phyloP scores from a whole-genome alignment of 2,113 vertebrate species.

The chimpanzee (Pan troglodytes) region NHGRI_mPanTro3-v2.1_pri NC_072415.2:31526501-31527000 shows the following conservation, averaged over 20 bases:
- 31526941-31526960: neutral
- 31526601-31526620: slow-evolving; percentile 27
- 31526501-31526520: neutral
- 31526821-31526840: slow-evolving; percentile 21
- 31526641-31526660: slow-evolving; percentile 27
- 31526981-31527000: neutral
- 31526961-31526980: neutral
- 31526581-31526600: neutral
- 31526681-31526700: neutral
- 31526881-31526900: neutral
- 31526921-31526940: neutral
- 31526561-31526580: neutral
- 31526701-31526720: slow-evolving; percentile 4
- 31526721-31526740: neutral
- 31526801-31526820: neutral
- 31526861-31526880: slow-evolving; percentile 21
- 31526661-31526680: neutral
- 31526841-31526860: neutral
- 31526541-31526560: neutral
- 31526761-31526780: neutral
- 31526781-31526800: neutral
- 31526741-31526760: neutral
- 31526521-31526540: neutral
- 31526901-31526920: neutral
- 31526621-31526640: neutral